Conservation (phyloP, 1,140 invertebrate genomes). For the Drosophila navojoa region DNA sequence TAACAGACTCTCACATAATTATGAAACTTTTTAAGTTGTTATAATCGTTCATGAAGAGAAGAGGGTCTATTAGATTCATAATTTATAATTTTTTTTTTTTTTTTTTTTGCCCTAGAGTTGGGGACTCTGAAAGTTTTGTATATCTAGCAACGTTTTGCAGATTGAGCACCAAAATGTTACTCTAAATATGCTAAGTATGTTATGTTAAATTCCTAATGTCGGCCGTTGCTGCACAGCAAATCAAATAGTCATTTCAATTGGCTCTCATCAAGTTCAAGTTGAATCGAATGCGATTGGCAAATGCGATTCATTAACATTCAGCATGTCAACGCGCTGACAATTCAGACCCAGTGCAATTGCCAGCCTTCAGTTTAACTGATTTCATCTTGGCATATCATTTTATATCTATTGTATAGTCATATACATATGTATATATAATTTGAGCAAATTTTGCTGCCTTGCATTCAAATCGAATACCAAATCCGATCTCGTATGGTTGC, state of each 20-base stretch:
- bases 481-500: constrained; percentile 28
- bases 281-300: constrained; percentile 27
- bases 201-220: too few species aligned
- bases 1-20: too few species aligned
- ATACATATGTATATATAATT: constrained; percentile 8
- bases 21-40: too few species aligned
- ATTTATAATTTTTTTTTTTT: too few species aligned
- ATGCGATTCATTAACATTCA: constrained; percentile 66
- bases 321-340: constrained; percentile 67
- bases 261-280: constrained; percentile 43
- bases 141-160: too few species aligned
- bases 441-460: constrained; percentile 59
- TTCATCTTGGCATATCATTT: constrained; percentile 71
- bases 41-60: too few species aligned
- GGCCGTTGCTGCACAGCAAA: background rate
- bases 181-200: too few species aligned
- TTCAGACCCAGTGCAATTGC: constrained; percentile 59
- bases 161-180: too few species aligned
- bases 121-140: too few species aligned
- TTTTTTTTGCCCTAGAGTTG: too few species aligned
- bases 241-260: constrained; percentile 20
- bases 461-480: constrained; percentile 31
- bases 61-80: too few species aligned
- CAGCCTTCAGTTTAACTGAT: constrained; percentile 65
- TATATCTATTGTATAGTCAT: constrained; percentile 9